Base-by-base conservation (phyloP, 2,888 invertebrate genomes). In the Noctua fimbriata region DNA sequence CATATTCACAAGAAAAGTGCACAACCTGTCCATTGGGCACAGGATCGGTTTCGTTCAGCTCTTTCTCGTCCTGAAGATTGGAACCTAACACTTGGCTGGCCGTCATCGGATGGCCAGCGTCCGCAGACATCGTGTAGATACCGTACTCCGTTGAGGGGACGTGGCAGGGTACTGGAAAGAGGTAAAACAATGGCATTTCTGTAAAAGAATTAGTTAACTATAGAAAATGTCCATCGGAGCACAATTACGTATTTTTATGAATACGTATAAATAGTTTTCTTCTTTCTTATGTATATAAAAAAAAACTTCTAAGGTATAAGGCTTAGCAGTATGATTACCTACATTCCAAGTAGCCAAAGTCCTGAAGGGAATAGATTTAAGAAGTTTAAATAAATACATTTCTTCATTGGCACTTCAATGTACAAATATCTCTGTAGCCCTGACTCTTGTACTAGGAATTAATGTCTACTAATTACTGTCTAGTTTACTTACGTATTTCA, bases 1-100 rank as follows among this genome's bases (percentile, higher is more conserved):
- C 98, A 85, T 97, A 97, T 91, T 97, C 97, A 92, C 99, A 99
- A 66, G 98, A 97, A 91, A 98, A 98, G 76, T 98, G 98, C 0
- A 98, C 97, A 10, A 98, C 97, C 91, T 98, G 98, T 28, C 98
- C 98, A 88, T 98, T 98, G 7, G 97, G 96, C 0, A 98, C 97
- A 3, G 97, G 97, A 18, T 97, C 96, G 0, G 97, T 97, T 80
- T 97, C 97, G 84, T 97, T 97, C 44, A 98, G 91, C 55, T 97
- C 96, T 83, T 94, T 95, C 79, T 97, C 97, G 16, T 97, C 97
- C 92, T 95, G 91, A 80, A 94, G 89, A 1, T 92, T 86, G 24
- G 90, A 93, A 0, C 90, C 92, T 1, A 92, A 84, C 0, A 94
- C 92, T 78, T 93, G 94, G n/a, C 90, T 90, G 41, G 91, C 92